phyloP scores from a whole-genome alignment of 2,797 vertebrate genomes.

The Odontamblyopus rebecca region DNA sequence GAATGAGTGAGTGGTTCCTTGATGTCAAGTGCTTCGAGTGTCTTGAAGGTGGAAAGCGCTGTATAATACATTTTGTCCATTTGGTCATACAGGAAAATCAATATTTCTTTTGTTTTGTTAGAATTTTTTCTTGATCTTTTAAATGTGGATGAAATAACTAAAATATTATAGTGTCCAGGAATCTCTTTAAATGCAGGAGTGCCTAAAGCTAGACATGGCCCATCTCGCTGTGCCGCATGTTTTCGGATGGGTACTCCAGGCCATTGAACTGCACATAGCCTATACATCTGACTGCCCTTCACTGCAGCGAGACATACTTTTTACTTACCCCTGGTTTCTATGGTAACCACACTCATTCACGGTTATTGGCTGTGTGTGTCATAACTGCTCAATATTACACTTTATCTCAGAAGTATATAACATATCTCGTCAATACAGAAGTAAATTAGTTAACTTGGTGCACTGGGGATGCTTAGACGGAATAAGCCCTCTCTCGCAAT shows the following conservation, averaged over 20 bases:
- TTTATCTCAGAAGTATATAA: conserved; percentile 22
- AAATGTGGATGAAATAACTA: background rate
- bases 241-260: conserved; percentile 30
- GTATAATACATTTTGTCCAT: no score
- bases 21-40: no score
- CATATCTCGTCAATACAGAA: background rate
- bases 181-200: background rate
- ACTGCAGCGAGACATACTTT: conserved; percentile 58
- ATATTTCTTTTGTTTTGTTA: no score
- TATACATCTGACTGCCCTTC: conserved; percentile 55
- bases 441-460: background rate
- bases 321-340: conserved; percentile 72
- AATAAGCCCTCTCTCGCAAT: background rate
- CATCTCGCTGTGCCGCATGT: background rate
- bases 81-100: no score
- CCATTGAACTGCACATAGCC: conserved; percentile 43
- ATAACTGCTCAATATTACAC: conserved; percentile 50
- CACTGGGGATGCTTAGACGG: background rate
- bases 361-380: conserved; percentile 49
- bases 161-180: background rate
- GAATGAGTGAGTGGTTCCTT: no score
- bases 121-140: background rate
- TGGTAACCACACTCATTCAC: conserved; percentile 73
- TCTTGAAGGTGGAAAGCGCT: no score
- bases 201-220: background rate